Evolutionary conservation across 2,888 invertebrate genomes (phyloP).

Genomic region (Oxyteleia sp.): DNA sequence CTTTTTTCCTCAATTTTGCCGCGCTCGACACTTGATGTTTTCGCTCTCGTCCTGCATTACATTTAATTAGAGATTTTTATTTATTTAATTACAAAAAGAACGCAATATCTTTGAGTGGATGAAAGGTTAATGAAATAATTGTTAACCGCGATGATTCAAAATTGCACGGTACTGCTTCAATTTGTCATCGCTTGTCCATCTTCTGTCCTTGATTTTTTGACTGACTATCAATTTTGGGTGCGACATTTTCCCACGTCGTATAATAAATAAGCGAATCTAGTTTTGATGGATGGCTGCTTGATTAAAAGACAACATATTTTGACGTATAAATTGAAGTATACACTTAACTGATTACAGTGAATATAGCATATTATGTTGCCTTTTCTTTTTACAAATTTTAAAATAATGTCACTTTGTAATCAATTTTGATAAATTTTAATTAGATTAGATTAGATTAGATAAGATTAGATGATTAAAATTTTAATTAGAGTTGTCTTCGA

Average conservation of each 20-base stretch:
- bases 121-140: too few relatives aligned
- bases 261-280: constrained; percentile 9
- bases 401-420: too few relatives aligned
- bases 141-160: constrained; percentile 90
- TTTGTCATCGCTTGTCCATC: constrained; percentile 91
- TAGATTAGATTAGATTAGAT: too few relatives aligned
- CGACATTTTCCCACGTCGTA: constrained; percentile 74
- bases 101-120: too few relatives aligned
- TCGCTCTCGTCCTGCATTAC: constrained; percentile 89
- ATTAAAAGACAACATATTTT: constrained; percentile 24
- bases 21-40: constrained; percentile 90
- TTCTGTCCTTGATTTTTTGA: constrained; percentile 90
- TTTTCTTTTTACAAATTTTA: too few relatives aligned
- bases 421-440: too few relatives aligned
- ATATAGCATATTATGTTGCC: not conserved
- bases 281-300: constrained; percentile 1
- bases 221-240: constrained; percentile 86
- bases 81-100: constrained; percentile 53
- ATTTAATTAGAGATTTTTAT: constrained; percentile 34
- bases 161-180: constrained; percentile 91
- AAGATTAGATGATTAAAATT: too few relatives aligned
- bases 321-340: constrained; percentile 17
- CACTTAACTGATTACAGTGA: constrained; percentile 5
- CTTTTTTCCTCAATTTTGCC: constrained; percentile 87
- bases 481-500: too few relatives aligned